Evolutionary conservation across 2,888 invertebrate species (phyloP), one percentile per base, ranked within the genome.

Genomic region (Heteromurus nitidus): DNA sequence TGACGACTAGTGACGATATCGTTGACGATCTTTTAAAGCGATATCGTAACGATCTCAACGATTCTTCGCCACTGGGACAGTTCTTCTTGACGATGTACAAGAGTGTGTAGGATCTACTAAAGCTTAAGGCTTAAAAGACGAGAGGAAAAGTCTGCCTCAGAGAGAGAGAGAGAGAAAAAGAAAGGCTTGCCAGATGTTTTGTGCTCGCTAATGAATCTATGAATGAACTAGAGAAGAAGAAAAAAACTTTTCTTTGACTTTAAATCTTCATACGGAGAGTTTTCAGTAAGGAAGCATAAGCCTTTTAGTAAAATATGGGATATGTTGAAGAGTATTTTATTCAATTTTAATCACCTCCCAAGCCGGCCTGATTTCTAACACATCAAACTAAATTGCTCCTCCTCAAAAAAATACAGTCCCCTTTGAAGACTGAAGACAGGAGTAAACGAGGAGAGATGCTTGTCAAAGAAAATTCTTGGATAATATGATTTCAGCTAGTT

Each of bases 291-390:
- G 22, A 26, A 55, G 36, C 55, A 26, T 5, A 50, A 11, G 30
- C 30, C 26, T 30, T 13, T 60, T 60, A n/a, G n/a, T 60, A 60
- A 60, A 60, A 60, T 20, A 31, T 30, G 13, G 26, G 11, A 28
- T n/a, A 55, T 3, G 55, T 22, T 22, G 55, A 24, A 24, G 42
- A 65, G 65, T 50, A 55, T 75, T 75, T 67, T n/a, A 75, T 75
- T 75, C 74, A 75, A 65, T 75, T 75, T 75, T 75, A 75, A 75
- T 75, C 74, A 75, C 65, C 55, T 67, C 65, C 67, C 65, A n/a
- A 65, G 55, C 30, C 53, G n/a, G 42, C 65, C 50, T 53, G 65
- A 65, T 75, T 67, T 65, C 74, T 75, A 31, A 65, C 65, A 44
- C 74, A 53, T 75, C 65, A 42, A 65, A 65, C 55, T 50, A 65